phyloP scores from a whole-genome alignment of 2,888 invertebrate genomes.

The Cryptophagus acutangulus region DNA sequence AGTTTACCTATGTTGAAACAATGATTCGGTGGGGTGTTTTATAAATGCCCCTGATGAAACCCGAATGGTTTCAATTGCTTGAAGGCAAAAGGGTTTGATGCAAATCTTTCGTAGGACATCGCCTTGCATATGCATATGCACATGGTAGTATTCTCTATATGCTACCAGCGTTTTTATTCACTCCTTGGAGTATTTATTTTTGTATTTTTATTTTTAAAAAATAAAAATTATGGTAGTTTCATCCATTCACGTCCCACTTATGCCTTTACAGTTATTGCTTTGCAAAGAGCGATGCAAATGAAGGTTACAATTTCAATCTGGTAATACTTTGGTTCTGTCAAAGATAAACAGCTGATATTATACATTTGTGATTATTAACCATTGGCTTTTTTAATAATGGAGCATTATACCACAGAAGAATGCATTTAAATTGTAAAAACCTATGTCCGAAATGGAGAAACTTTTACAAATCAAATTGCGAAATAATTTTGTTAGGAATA shows the following conservation, averaged over 20 bases:
- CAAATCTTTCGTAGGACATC: constrained; percentile 28
- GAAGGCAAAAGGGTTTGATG: constrained; percentile 29
- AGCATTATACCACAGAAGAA: no score
- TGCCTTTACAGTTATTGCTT: constrained; percentile 41
- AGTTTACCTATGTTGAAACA: constrained; percentile 40
- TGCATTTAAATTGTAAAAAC: no score
- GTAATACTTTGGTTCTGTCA: no score
- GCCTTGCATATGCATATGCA: constrained; percentile 16
- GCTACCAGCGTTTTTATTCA: constrained; percentile 29
- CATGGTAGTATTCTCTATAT: constrained; percentile 14
- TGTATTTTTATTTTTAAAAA: constrained; percentile 35
- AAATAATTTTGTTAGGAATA: no score
- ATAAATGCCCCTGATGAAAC: constrained; percentile 36
- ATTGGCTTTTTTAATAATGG: no score
- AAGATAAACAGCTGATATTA: no score
- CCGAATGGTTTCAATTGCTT: constrained; percentile 30
- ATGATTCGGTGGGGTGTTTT: constrained; percentile 36
- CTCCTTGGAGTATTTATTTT: constrained; percentile 31
- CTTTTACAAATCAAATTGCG: no score
- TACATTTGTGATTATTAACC: no score
- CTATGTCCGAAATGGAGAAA: no score
- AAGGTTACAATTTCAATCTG: no score
- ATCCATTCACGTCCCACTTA: constrained; percentile 35
- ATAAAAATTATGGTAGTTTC: no score
- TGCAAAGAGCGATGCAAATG: no score